Percentiles rank a stretch among this genome's conserved stretches.
Conservation (phyloP, 2,888 invertebrate genomes). For the Diadromus collaris region DNA sequence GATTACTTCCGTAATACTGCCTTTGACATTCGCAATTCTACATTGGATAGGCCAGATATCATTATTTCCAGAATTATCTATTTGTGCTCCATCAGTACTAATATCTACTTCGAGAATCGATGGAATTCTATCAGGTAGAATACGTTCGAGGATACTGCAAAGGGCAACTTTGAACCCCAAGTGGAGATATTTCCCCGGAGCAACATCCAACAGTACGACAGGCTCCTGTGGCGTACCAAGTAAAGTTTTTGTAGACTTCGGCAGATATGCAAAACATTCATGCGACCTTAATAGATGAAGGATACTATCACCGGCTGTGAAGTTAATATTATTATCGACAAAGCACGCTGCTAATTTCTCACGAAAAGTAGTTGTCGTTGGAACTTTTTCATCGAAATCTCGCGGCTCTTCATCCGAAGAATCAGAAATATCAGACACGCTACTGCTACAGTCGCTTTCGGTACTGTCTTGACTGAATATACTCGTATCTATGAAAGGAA, state of each 20-base stretch:
- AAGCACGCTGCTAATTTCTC: no score
- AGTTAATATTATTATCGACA: no score
- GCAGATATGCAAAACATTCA: conserved; percentile 2
- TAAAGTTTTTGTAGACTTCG: not conserved
- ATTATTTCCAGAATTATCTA: conserved; percentile 17
- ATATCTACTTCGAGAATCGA: not conserved
- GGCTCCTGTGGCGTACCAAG: not conserved
- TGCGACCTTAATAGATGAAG: no score
- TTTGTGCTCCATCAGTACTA: not conserved
- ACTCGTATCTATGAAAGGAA: no score
- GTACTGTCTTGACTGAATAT: no score
- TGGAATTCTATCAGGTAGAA: not conserved
- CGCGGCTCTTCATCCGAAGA: no score
- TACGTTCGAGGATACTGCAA: not conserved
- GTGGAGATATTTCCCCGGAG: not conserved
- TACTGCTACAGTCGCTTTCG: no score
- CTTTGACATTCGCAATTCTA: conserved; percentile 41
- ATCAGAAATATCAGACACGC: no score
- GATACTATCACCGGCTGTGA: no score
- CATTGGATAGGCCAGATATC: conserved; percentile 48
- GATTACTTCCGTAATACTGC: conserved; percentile 40
- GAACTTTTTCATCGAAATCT: no score
- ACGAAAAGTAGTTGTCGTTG: no score
- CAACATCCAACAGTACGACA: not conserved
- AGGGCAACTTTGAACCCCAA: not conserved